Evolutionary conservation across 2,888 invertebrate genomes (phyloP).

Genomic region (Apeira syringaria): DNA sequence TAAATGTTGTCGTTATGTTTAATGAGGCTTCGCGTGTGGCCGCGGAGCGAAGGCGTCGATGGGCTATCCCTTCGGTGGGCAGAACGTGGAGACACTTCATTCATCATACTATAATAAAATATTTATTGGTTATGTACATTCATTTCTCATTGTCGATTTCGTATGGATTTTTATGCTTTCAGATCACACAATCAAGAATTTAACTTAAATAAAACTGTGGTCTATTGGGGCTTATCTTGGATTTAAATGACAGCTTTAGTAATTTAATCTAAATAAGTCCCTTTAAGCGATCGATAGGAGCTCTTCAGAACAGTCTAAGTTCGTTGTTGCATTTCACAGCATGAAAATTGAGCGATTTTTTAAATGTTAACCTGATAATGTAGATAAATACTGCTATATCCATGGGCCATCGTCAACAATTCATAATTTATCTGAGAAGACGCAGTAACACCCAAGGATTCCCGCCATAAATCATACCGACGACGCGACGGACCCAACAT

Average conservation of each 20-base stretch:
- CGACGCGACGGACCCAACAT: constrained; percentile 6
- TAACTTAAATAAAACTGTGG: too few relatives aligned
- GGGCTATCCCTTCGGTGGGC: constrained; percentile 34
- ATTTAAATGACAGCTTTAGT: too few relatives aligned
- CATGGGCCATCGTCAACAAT: constrained; percentile 19
- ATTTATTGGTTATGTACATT: background rate
- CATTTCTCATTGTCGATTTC: too few relatives aligned
- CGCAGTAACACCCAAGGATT: constrained; percentile 25
- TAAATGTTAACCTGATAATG: too few relatives aligned
- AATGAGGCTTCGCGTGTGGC: constrained; percentile 65
- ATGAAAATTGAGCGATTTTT: too few relatives aligned
- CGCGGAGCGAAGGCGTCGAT: constrained; percentile 31
- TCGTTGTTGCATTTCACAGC: too few relatives aligned
- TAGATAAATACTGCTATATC: constrained; percentile 15
- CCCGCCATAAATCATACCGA: constrained; percentile 39
- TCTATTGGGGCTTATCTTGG: too few relatives aligned
- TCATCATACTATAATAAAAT: background rate
- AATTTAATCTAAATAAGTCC: too few relatives aligned
- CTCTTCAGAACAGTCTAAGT: too few relatives aligned
- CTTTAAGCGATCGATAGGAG: too few relatives aligned
- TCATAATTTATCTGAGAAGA: constrained; percentile 35
- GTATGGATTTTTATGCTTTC: too few relatives aligned
- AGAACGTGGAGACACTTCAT: background rate
- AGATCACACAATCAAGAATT: too few relatives aligned
- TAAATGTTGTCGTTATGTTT: constrained; percentile 68